Base-by-base conservation (phyloP, 2,888 invertebrate genomes). In the Bhutanitis thaidina region DNA sequence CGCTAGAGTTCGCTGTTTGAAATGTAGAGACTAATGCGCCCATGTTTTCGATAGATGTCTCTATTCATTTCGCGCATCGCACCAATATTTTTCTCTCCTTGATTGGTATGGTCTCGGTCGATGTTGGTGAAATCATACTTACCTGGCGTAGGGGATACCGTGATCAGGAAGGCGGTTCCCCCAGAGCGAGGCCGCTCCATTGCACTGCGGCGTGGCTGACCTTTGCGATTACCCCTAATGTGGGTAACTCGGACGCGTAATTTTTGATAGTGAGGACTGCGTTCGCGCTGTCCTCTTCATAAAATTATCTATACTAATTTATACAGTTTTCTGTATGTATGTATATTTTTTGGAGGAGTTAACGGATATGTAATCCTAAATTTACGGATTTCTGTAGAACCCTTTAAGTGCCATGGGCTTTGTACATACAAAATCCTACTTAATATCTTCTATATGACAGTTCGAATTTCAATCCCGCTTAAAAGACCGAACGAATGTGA, bases 181-280 rank as follows among this genome's bases (percentile, higher is more conserved):
- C 35, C 47, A 47, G 43, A 30, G 43, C 38, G 46, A 46, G 46
- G 46, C 46, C 30, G 16, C 38, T 30, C 38, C 46, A 46, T 46
- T 46, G 46, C 46, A 46, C 46, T 38, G 38, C 38, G 46, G 46
- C 15, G 37, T 30, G 46, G 46, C 30, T 46, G 46, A 46, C 46
- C 14, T 27, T 12, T 34, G 32, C 32, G 32, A 34, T 34, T 34
- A 34, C 34, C 34, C 34, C 34, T 34, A 34, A 34, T 34, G 34
- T 34, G 34, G 34, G 34, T 34, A 34, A 34, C 13, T 13, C 34
- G 34, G 34, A 34, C 32, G 32, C 32, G 32, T 32, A 32, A 32
- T 32, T 32, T 32, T 32, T 32, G 32, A 7, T 32, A 12, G 36
- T 15, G 36, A 36, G 36, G 36, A 36, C 36, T 36, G 36, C 36